phyloP scores from a whole-genome alignment of 1,140 invertebrate species.

The Geopemphigus sp. region DNA sequence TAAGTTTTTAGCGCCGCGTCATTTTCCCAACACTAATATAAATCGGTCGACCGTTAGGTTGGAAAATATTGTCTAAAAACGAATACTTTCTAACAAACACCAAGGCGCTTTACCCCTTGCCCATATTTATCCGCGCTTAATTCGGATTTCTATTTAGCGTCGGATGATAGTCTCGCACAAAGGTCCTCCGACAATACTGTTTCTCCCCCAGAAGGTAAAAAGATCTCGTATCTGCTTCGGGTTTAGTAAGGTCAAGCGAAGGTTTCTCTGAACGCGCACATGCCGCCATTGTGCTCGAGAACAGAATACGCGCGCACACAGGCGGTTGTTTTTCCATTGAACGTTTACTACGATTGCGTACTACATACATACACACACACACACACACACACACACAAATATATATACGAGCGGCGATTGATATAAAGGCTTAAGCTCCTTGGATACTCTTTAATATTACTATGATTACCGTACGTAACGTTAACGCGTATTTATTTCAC shows the following conservation, averaged over 20 bases:
- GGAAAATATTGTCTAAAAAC: conserved; percentile 31
- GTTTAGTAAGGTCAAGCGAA: conserved; percentile 43
- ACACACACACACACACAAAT: too few species aligned
- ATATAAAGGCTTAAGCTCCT: neutral
- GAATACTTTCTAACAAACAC: conserved; percentile 27
- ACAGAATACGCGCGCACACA: neutral
- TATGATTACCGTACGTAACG: neutral
- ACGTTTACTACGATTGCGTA: neutral
- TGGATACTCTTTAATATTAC: neutral
- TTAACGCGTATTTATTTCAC: neutral
- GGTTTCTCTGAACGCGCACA: conserved; percentile 29
- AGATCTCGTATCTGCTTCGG: conserved; percentile 39
- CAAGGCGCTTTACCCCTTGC: conserved; percentile 8
- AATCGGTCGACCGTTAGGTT: neutral
- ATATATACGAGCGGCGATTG: too few species aligned
- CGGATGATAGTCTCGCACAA: conserved; percentile 22
- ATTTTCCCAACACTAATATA: neutral
- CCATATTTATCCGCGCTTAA: neutral
- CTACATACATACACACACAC: neutral
- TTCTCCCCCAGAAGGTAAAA: conserved; percentile 49
- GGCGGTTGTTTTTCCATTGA: conserved; percentile 22
- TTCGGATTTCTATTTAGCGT: conserved; percentile 44
- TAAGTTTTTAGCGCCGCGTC: too few species aligned
- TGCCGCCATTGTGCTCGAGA: conserved; percentile 31
- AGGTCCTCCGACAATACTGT: conserved; percentile 41